Evolutionary conservation across 2,888 invertebrate genomes (phyloP).

Genomic region (Eupithecia vulgata): DNA sequence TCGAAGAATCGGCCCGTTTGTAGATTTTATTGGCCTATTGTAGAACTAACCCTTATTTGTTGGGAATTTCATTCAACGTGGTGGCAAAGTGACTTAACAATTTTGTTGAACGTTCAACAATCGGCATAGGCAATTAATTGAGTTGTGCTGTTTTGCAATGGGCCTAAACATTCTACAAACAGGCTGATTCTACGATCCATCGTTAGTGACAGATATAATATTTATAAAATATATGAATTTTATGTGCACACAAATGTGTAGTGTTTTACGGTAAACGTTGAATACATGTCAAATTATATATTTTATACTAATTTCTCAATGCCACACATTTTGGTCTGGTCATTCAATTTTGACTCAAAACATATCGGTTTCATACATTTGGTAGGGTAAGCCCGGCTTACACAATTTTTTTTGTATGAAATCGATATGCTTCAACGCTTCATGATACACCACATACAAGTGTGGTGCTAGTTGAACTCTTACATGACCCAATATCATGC

Average conservation of each 20-base stretch:
- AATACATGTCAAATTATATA: neutral
- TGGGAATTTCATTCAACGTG: too few species aligned
- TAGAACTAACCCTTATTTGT: too few species aligned
- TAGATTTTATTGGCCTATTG: too few species aligned
- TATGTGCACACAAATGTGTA: conserved; percentile 13
- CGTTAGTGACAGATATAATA: too few species aligned
- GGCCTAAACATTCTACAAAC: too few species aligned
- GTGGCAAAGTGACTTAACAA: too few species aligned
- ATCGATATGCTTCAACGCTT: neutral
- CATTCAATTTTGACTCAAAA: too few species aligned
- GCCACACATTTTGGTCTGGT: neutral
- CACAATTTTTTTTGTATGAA: neutral
- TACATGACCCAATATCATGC: neutral
- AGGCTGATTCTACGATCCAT: too few species aligned
- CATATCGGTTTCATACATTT: neutral
- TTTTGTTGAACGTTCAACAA: too few species aligned
- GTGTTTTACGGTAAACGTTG: neutral
- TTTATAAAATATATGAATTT: conserved; percentile 8
- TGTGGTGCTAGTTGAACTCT: neutral
- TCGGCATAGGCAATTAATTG: too few species aligned
- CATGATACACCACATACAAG: neutral
- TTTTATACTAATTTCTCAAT: conserved; percentile 2
- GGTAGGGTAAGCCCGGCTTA: neutral
- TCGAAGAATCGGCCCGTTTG: too few species aligned
- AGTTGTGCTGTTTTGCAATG: too few species aligned